A percentile compares a stretch with the other conserved stretches of the same genome.
Evolutionary conservation across 2,113 vertebrate genomes (phyloP).

Genomic region (Lophochroa leadbeateri): DNA sequence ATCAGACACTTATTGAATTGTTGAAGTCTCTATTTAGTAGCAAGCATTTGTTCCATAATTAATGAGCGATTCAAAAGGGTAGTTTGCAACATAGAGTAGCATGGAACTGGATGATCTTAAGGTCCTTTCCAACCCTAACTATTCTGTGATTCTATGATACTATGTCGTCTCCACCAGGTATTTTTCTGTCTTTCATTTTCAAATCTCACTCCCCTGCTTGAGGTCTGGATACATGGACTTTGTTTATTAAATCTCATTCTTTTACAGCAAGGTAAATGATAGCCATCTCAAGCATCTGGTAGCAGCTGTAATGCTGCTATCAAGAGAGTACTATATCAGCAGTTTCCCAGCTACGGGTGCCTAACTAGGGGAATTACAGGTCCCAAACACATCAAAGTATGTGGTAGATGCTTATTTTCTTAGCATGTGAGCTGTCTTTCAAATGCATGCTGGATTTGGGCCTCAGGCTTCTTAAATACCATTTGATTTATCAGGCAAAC

Average conservation of each 20-base stretch:
- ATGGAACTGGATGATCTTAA: neutral
- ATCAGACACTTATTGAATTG: neutral
- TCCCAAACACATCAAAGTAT: neutral
- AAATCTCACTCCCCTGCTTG: neutral
- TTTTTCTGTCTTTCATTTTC: conserved; percentile 7
- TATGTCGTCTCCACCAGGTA: neutral
- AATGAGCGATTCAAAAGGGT: neutral
- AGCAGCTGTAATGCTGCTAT: neutral
- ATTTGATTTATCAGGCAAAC: neutral
- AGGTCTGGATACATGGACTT: neutral
- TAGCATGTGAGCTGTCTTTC: neutral
- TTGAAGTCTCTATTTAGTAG: neutral
- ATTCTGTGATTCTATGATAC: neutral
- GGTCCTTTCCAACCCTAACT: neutral
- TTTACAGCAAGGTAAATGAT: conserved; percentile 21
- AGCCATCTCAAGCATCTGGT: neutral
- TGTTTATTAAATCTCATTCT: conserved; percentile 5
- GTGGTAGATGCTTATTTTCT: neutral
- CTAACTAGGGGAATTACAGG: conserved; percentile 20
- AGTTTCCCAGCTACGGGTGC: neutral
- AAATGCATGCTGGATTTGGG: neutral
- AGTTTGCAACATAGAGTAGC: neutral
- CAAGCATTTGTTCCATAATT: neutral
- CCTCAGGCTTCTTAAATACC: conserved; percentile 12
- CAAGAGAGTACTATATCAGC: neutral